phyloP scores from a whole-genome alignment of 2,797 vertebrate genomes.

The Orientallactaga sibirica region DNA sequence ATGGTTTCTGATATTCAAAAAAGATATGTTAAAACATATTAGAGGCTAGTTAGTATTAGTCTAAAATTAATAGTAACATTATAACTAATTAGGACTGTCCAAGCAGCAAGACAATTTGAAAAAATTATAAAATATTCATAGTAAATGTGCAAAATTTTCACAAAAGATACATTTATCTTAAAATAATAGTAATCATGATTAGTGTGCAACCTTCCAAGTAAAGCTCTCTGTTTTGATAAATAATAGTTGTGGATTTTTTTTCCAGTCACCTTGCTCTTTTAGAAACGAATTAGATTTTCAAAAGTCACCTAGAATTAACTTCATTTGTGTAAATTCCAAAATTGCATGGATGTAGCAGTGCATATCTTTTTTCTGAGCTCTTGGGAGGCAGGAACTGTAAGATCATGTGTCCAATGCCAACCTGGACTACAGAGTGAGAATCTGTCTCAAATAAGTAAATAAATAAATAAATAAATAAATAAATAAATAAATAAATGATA shows the following conservation, averaged over 20 bases:
- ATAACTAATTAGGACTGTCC: background rate
- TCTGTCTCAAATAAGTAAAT: background rate
- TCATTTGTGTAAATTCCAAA: background rate
- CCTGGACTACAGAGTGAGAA: background rate
- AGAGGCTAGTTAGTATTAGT: background rate
- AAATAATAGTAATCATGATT: background rate
- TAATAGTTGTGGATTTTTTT: background rate
- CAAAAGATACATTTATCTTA: background rate
- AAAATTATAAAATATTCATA: constrained; percentile 1
- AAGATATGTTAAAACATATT: constrained; percentile 39
- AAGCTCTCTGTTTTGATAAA: background rate
- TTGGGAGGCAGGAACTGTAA: too few species aligned
- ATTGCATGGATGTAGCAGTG: too few species aligned
- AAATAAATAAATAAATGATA: too few species aligned
- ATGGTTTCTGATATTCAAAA: background rate
- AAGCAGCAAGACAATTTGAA: background rate
- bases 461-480: background rate
- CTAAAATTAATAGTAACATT: background rate
- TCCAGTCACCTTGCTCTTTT: background rate
- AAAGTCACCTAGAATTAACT: background rate
- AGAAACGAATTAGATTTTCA: background rate
- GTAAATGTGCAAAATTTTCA: background rate
- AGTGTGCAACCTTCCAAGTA: background rate
- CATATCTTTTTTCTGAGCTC: background rate
- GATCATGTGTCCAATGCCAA: too few species aligned